Base-by-base conservation (phyloP, 2,113 vertebrate genomes). In the Agapornis roseicollis region DNA sequence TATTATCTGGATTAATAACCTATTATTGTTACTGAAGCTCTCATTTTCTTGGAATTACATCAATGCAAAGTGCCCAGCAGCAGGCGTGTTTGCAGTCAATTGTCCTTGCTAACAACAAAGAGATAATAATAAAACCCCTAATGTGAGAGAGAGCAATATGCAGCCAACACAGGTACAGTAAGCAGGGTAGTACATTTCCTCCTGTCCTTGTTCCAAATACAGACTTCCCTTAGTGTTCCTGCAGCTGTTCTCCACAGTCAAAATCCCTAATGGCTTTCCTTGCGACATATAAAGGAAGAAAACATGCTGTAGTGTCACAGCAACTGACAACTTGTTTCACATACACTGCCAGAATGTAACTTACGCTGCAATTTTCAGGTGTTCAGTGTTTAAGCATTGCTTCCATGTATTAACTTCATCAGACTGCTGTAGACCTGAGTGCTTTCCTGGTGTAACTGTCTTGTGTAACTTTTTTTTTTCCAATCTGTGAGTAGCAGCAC, bases 41-140 rank as follows among this genome's bases (percentile, higher is more conserved):
- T 80, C 16, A 29, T 90, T 96, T 92, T 56, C 65, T 81, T 90
- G 80, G 61, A 94, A 87, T 88, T 72, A 55, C 37, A n/a, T 44
- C 7, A 13, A 39, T 35, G 52, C 6, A 19, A 64, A 73, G 7
- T n/a, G 46, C 52, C 41, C 23, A 1, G 72, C 69, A 74, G 80
- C 77, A 92, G 77, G 63, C 55, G 33, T 74, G 47, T 71, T 89
- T 80, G 42, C 31, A 85, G 68, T 42, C 85, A 82, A 68, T 89
- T 69, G 47, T 66, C 47, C 66, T 55, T 81, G 70, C 52, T 55
- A 64, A 82, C 41, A 88, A 39, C n/a, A 72, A 63, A 33, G 39
- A 80, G 16, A 61, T 74, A 82, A 84, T 56, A 88, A 81, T 80
- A 74, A 91, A 68, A 65, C 4, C 25, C 19, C 60, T 60, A 68